Conservation (phyloP, 2,113 vertebrate species). For the Alethe diademata region DNA sequence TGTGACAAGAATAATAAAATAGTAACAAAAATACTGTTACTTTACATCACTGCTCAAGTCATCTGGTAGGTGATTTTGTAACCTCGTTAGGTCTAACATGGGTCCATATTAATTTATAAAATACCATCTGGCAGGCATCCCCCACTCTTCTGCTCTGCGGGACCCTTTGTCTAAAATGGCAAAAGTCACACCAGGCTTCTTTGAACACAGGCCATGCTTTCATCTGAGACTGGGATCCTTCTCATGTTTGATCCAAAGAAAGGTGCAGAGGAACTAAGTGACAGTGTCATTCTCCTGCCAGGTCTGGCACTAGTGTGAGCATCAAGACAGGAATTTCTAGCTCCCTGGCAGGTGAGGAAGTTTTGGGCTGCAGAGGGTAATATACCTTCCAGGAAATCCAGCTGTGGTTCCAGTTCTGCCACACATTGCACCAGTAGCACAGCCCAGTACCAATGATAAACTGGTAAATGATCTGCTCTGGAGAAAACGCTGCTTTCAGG, state of each 20-base stretch:
- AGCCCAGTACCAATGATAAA: background rate
- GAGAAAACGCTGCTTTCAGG: background rate
- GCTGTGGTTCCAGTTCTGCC: background rate
- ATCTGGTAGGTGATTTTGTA: background rate
- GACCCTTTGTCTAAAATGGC: background rate
- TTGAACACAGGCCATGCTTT: background rate
- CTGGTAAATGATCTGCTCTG: accelerated
- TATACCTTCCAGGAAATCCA: slow-evolving; percentile 11
- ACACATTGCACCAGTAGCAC: background rate
- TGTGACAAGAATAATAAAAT: background rate
- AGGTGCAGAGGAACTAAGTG: background rate
- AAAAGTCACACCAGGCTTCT: background rate
- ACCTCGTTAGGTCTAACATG: accelerated
- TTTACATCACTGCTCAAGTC: background rate
- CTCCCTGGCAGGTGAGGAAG: slow-evolving; percentile 13
- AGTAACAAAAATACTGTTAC: background rate
- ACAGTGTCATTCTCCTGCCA: background rate
- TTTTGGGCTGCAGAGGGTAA: background rate
- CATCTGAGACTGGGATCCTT: too few species aligned
- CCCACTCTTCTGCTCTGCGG: background rate
- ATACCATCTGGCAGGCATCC: background rate
- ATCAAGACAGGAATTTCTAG: background rate
- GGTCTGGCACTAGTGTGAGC: background rate
- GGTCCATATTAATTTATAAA: background rate
- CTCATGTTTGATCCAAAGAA: background rate